Evolutionary conservation across 2,888 invertebrate genomes (phyloP), one percentile per base, ranked within the genome.

Genomic region (Drosophila testacea): DNA sequence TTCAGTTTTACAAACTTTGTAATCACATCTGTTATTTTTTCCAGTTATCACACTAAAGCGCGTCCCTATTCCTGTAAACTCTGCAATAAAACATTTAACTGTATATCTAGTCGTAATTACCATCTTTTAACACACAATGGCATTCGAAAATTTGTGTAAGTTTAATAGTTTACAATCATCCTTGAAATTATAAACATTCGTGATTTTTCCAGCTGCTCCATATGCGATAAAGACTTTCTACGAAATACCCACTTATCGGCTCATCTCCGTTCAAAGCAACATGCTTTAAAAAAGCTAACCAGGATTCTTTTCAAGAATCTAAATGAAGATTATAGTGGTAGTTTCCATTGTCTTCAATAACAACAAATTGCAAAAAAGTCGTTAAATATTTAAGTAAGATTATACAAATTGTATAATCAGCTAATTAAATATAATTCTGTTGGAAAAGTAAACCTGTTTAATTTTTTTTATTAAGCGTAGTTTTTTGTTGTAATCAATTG

Each of bases 31-130:
- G 22, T 22, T 22, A 2, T 22, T 22, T 22, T 22, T 22, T 54
- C 11, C 51, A 91, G 91, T 39, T 80, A 84, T 16, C 91, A 91
- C 56, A 91, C 91, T 22, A 91, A 91, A 48, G 83, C 81, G 4
- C 81, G 91, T 2, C 92, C 91, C 0, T 91, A 89, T 60, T 60
- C 67, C 7, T 91, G 91, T 30, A 74, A 72, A 5, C 71, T 84
- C 54, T 91, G 91, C 39, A 78, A 76, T 4, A 91, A 91, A 55
- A 65, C 83, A 28, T 91, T 91, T 59, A 86, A 81, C 28, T 91
- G 88, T 50, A 82, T 89, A 2, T 90, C 91, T 10, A 90, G 89
- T n/a, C 76, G 89, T 0, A 92, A 91, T 50, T 84, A 91, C 39
- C 91, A 91, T 42, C 69, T 81, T 13, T 46, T 84, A 32, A 77